phyloP scores from a whole-genome alignment of 2,888 invertebrate species.

The Torymus aiolomorphi region DNA sequence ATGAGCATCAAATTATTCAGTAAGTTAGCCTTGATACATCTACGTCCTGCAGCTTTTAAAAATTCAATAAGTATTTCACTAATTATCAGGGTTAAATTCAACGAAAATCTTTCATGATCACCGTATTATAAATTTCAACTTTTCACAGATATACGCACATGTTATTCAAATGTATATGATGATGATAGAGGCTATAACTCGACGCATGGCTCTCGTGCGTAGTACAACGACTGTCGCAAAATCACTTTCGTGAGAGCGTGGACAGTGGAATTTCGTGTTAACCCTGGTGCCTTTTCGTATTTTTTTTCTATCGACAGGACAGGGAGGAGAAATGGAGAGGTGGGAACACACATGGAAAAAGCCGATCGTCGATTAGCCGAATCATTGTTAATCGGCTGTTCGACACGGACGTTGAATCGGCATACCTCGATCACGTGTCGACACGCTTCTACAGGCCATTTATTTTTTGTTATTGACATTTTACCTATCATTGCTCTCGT shows the following conservation, averaged over 20 bases:
- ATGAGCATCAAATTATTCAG: too few relatives aligned
- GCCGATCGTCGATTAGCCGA: conserved; percentile 35
- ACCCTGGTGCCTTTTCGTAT: neutral
- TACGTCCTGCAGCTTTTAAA: too few relatives aligned
- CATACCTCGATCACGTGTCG: conserved; percentile 16
- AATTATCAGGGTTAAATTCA: too few relatives aligned
- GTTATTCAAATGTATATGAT: too few relatives aligned
- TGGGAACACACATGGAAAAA: neutral
- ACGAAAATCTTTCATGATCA: too few relatives aligned
- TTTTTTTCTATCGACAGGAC: conserved; percentile 8
- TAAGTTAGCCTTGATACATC: too few relatives aligned
- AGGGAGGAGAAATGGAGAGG: neutral
- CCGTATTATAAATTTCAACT: too few relatives aligned
- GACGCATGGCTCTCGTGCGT: too few relatives aligned
- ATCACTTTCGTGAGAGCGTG: conserved; percentile 32
- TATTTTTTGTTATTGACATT: conserved; percentile 33
- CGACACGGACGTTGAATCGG: conserved; percentile 15
- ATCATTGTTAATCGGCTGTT: conserved; percentile 49
- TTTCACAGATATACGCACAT: too few relatives aligned
- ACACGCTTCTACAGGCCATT: conserved; percentile 6
- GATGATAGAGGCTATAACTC: too few relatives aligned
- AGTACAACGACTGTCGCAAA: neutral
- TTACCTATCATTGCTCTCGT: neutral
- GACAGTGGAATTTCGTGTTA: conserved; percentile 9
- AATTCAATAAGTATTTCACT: too few relatives aligned